These are phyloP conservation scores for Itoplectis maculator DNA, from an alignment of 2,888 invertebrate genomes.

Conservation along the genomic window DNA sequence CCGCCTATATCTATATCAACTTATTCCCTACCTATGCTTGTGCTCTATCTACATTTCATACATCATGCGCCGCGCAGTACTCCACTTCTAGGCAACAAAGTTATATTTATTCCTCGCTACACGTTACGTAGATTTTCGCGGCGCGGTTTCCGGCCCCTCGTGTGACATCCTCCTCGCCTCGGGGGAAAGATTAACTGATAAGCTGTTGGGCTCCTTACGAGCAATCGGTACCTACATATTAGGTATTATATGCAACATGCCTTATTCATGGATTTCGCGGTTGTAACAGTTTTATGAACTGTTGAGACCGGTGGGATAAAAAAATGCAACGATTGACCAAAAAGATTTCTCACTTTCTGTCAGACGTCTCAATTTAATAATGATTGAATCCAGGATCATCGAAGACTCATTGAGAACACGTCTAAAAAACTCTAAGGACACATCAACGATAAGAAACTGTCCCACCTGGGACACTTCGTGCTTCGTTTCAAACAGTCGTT, in stretches of 20 bases:
- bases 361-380: too few species aligned
- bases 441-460: slow-evolving; percentile 77
- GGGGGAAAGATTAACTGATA: slow-evolving; percentile 30
- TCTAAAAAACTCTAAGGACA: slow-evolving; percentile 71
- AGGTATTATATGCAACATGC: not conserved
- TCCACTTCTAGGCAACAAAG: slow-evolving; percentile 35
- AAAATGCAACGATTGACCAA: not conserved
- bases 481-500: slow-evolving; percentile 66
- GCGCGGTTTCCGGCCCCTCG: slow-evolving; percentile 53
- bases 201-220: not conserved
- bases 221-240: slow-evolving; percentile 11
- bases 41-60: slow-evolving; percentile 60
- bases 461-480: slow-evolving; percentile 76
- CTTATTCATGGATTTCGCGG: not conserved
- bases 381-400: not conserved
- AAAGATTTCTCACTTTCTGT: not conserved
- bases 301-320: too few species aligned
- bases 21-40: not conserved
- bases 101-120: slow-evolving; percentile 52
- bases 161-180: slow-evolving; percentile 54
- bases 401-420: slow-evolving; percentile 58
- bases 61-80: slow-evolving; percentile 43
- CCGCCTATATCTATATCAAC: slow-evolving; percentile 36
- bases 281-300: not conserved
- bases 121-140: slow-evolving; percentile 55